A percentile compares a stretch with the other conserved stretches of the same genome.
phyloP scores from a whole-genome alignment of 2,888 invertebrate species.

The Mellilla xanthometata region DNA sequence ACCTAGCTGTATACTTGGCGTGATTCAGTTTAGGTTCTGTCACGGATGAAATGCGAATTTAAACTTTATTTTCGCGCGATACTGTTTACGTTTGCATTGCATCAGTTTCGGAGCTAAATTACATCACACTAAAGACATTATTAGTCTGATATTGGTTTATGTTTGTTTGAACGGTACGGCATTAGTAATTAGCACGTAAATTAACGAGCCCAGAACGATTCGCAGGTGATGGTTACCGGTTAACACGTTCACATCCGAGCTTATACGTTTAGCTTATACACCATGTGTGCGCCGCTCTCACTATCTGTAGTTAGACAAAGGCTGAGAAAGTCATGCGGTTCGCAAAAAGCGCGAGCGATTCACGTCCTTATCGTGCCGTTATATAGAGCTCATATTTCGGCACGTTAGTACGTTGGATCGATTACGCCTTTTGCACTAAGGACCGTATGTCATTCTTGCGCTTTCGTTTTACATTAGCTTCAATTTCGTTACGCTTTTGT shows the following conservation, averaged over 20 bases:
- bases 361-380: constrained; percentile 55
- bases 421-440: constrained; percentile 36
- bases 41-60: too few relatives aligned
- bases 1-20: too few relatives aligned
- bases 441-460: constrained; percentile 39
- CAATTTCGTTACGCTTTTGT: constrained; percentile 37
- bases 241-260: constrained; percentile 80
- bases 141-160: too few relatives aligned
- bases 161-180: constrained; percentile 1
- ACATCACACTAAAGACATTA: too few relatives aligned
- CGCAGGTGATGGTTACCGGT: constrained; percentile 71
- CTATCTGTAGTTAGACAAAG: constrained; percentile 44
- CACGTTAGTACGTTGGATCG: constrained; percentile 53
- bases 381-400: constrained; percentile 78
- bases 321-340: constrained; percentile 40
- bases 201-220: constrained; percentile 36
- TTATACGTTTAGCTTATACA: constrained; percentile 58
- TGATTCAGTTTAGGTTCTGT: too few relatives aligned
- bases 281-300: constrained; percentile 47
- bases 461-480: constrained; percentile 39
- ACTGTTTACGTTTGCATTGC: too few relatives aligned
- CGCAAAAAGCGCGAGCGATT: constrained; percentile 43
- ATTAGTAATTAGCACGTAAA: constrained; percentile 26
- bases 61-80: too few relatives aligned
- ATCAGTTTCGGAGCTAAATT: too few relatives aligned